Percentiles rank a stretch among this genome's conserved stretches.
phyloP scores from a whole-genome alignment of 2,797 vertebrate genomes.

The Platyrinchus mystaceus region DNA sequence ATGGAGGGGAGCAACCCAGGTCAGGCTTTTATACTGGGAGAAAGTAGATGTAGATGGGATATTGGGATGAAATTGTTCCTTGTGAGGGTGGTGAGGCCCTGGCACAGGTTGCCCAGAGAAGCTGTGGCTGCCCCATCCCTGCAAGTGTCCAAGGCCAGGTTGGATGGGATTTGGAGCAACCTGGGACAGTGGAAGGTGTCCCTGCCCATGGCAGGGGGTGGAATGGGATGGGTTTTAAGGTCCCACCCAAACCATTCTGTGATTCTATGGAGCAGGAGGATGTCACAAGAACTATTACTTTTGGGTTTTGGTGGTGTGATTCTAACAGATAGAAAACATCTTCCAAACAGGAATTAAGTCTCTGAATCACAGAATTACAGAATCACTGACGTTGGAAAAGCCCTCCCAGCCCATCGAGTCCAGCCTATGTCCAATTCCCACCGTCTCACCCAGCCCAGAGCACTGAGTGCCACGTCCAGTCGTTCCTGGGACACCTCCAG shows the following conservation, averaged over 20 bases:
- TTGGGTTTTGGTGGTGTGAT: not conserved
- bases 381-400: not conserved
- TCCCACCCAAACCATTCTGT: accelerated
- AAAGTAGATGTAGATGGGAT: not conserved
- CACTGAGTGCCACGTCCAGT: accelerated
- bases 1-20: not conserved
- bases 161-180: accelerated
- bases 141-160: accelerated
- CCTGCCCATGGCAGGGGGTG: not conserved
- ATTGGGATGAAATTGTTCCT: not conserved
- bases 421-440: not conserved
- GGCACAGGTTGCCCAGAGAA: not conserved
- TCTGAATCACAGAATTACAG: not conserved
- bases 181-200: not conserved
- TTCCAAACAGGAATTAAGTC: not conserved
- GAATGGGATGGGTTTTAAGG: not conserved
- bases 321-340: not conserved
- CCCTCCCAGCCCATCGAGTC: not conserved
- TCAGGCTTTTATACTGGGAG: not conserved
- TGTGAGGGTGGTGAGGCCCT: not conserved
- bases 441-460: not conserved
- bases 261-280: not conserved
- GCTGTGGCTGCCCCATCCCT: not conserved
- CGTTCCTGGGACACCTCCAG: not conserved
- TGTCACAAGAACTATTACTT: not conserved